Conservation (phyloP, 2,797 vertebrate species). For the Somateria mollissima region DNA sequence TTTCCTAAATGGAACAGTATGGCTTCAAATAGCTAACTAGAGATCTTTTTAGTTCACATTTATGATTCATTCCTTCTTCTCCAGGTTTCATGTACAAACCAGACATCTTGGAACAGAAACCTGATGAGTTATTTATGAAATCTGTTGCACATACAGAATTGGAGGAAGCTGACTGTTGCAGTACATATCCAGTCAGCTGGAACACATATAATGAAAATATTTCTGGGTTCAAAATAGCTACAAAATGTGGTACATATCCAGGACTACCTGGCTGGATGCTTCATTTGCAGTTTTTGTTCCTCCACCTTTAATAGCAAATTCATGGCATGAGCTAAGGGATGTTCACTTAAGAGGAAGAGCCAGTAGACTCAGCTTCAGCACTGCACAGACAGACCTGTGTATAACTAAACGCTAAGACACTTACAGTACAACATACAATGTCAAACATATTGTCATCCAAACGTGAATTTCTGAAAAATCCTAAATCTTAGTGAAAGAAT, state of each 20-base stretch:
- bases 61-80: background rate
- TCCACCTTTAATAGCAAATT: background rate
- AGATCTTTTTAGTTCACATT: background rate
- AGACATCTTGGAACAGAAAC: background rate
- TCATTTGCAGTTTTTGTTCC: background rate
- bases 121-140: background rate
- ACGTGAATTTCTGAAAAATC: background rate
- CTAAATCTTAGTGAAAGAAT: background rate
- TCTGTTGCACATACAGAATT: background rate
- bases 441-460: background rate
- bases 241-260: background rate
- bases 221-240: background rate
- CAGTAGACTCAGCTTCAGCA: background rate
- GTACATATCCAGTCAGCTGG: background rate
- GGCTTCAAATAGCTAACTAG: background rate
- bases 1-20: background rate
- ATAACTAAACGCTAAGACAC: background rate
- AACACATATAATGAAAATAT: background rate
- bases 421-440: background rate
- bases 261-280: background rate
- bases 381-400: background rate
- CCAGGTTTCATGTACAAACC: background rate
- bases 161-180: background rate
- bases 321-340: background rate
- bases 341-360: background rate